Conservation (phyloP, 2,888 invertebrate species). For the Ochropleura leucogaster region DNA sequence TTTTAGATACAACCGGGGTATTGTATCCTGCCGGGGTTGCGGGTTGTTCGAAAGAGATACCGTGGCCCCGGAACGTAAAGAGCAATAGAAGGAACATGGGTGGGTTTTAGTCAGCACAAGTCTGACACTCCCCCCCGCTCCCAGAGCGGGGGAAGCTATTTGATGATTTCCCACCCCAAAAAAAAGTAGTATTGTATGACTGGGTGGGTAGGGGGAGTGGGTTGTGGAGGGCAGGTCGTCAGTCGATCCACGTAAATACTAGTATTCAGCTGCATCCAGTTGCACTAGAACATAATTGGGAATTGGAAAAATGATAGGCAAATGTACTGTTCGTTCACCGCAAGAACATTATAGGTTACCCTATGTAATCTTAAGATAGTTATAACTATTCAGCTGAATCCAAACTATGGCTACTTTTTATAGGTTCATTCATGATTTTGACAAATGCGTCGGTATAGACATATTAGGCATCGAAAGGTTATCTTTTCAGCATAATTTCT, state of each 20-base stretch:
- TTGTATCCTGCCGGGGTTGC: no score
- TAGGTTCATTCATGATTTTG: neutral
- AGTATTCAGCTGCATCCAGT: neutral
- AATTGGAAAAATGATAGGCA: neutral
- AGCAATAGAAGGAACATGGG: no score
- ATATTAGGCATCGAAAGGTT: no score
- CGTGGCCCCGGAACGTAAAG: no score
- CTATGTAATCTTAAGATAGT: neutral
- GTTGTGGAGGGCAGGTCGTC: neutral
- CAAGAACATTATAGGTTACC: neutral
- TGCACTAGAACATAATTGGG: neutral
- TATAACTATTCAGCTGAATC: neutral
- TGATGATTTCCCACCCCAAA: no score
- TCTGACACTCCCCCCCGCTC: no score
- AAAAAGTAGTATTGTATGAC: neutral
- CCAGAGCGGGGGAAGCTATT: no score
- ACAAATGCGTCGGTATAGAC: neutral
- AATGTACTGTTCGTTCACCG: no score
- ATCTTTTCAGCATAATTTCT: neutral
- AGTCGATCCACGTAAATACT: neutral
- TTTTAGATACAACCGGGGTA: neutral
- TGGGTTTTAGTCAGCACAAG: no score
- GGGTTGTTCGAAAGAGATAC: no score
- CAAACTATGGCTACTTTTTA: neutral
- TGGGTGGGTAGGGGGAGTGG: no score